These are phyloP conservation scores for Gallinago media DNA, from an alignment of 2,113 vertebrate species.

Conservation along the genomic window DNA sequence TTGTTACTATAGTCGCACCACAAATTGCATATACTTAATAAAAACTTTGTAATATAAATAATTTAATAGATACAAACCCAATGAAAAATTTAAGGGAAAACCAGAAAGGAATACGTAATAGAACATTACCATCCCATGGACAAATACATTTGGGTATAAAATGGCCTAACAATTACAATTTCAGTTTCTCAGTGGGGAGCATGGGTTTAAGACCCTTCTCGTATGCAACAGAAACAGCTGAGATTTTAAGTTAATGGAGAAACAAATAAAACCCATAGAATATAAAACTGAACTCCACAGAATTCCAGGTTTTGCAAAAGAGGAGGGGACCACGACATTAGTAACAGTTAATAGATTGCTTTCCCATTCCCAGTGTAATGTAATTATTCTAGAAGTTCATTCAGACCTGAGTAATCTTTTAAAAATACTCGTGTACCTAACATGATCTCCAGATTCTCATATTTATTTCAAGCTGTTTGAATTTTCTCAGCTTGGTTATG, in stretches of 20 bases:
- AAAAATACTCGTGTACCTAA: neutral
- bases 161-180: neutral
- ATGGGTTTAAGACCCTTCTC: neutral
- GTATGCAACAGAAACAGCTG: neutral
- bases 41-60: neutral
- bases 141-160: neutral
- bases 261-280: neutral
- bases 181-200: neutral
- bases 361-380: neutral
- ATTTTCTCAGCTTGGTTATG: neutral
- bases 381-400: neutral
- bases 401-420: neutral
- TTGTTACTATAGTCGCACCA: neutral
- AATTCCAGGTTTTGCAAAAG: neutral
- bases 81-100: neutral
- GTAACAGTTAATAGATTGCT: neutral
- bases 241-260: neutral
- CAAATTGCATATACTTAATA: neutral
- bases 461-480: neutral
- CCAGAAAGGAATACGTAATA: neutral
- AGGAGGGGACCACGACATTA: accelerated
- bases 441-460: neutral
- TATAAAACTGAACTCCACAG: neutral
- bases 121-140: neutral
- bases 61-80: neutral